Percentiles rank a stretch among this genome's conserved stretches.
These are phyloP conservation scores for Tricholaema leucomelas DNA, from an alignment of 2,113 vertebrate species.

Conservation along the genomic window DNA sequence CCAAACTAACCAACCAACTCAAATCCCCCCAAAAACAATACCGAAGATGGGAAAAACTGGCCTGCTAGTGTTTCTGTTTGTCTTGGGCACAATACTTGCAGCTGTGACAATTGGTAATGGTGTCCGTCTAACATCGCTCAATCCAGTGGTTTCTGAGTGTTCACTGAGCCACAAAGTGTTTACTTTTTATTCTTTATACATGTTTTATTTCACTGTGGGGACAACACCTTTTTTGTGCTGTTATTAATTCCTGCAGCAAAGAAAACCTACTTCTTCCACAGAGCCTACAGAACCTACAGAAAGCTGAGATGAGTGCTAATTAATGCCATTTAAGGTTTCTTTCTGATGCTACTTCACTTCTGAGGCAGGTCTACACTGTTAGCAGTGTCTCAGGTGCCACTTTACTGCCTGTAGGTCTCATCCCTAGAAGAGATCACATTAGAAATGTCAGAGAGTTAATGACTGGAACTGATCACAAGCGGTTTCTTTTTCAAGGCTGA, in stretches of 20 bases:
- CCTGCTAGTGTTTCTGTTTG: background rate
- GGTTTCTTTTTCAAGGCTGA: background rate
- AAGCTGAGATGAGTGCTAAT: background rate
- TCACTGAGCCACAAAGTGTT: too few relatives aligned
- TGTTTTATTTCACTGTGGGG: background rate
- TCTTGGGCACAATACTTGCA: accelerated
- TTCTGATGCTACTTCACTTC: background rate
- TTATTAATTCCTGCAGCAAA: background rate
- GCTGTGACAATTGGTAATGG: background rate
- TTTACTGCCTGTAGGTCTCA: background rate
- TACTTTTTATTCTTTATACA: background rate
- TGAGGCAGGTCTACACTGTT: background rate
- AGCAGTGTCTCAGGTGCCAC: background rate
- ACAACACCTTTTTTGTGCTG: background rate
- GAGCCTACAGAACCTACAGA: too few relatives aligned
- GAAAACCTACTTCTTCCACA: background rate
- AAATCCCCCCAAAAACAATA: too few relatives aligned
- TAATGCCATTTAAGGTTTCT: background rate
- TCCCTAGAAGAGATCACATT: background rate
- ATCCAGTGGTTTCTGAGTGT: background rate
- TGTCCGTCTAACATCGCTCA: background rate
- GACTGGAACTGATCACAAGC: background rate
- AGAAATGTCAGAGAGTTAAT: background rate
- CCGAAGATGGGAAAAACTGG: background rate
- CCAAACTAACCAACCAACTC: too few relatives aligned